A percentile compares a stretch with the other conserved stretches of the same genome.
phyloP scores from a whole-genome alignment of 1,140 invertebrate genomes.

The Eupristina koningsbergeri region DNA sequence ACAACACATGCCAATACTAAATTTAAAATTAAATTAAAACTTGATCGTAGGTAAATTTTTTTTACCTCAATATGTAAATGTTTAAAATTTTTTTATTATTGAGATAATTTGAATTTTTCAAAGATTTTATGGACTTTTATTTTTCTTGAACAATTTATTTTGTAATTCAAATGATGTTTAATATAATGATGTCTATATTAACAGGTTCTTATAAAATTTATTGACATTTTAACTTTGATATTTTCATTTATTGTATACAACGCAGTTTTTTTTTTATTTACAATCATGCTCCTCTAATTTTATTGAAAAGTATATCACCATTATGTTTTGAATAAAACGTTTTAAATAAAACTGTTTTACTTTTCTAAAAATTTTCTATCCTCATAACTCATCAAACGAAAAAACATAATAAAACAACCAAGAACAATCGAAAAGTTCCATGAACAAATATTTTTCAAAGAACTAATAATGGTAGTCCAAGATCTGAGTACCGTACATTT shows the following conservation, averaged over 20 bases:
- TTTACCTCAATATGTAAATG: no score
- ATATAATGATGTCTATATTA: background rate
- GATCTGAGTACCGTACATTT: background rate
- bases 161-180: no score
- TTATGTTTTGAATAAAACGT: background rate
- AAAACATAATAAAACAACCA: background rate
- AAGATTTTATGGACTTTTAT: no score
- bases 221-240: background rate
- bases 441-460: slow-evolving; percentile 46
- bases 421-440: slow-evolving; percentile 13
- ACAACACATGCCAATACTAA: no score
- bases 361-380: background rate
- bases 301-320: background rate
- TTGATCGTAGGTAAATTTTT: no score
- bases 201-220: background rate
- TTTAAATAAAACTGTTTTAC: background rate
- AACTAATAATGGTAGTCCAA: slow-evolving; percentile 33
- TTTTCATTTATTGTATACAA: background rate
- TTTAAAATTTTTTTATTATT: no score
- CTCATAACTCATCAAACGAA: background rate
- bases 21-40: no score
- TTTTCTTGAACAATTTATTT: no score
- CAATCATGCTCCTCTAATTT: background rate
- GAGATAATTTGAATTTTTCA: no score
- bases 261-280: background rate